phyloP scores from a whole-genome alignment of 2,113 vertebrate species.

The Dasypus novemcinctus region DNA sequence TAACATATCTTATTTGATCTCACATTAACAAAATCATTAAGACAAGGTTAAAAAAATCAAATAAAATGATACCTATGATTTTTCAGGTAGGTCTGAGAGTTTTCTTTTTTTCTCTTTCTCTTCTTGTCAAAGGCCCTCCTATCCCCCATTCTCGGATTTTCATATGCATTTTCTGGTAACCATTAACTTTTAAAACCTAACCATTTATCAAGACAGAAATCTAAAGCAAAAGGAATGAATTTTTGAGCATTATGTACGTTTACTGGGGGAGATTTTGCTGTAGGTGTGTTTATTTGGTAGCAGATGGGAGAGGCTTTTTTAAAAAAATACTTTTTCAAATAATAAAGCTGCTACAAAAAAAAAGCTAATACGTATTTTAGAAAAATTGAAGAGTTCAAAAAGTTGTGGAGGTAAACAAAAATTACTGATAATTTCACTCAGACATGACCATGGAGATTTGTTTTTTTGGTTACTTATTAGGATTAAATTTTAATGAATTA shows the following conservation, averaged over 20 bases:
- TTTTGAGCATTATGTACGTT: not conserved
- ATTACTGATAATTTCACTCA: not conserved
- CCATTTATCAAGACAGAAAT: not conserved
- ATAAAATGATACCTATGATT: too few species aligned
- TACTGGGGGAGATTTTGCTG: not conserved
- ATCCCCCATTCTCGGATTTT: too few species aligned
- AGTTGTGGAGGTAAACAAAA: not conserved
- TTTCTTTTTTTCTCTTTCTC: not conserved
- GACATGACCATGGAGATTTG: fast-evolving
- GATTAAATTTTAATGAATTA: not conserved
- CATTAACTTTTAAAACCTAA: not conserved
- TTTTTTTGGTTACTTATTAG: not conserved
- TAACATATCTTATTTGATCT: not conserved
- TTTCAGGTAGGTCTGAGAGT: too few species aligned
- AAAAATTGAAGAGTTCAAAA: not conserved
- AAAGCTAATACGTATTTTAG: not conserved
- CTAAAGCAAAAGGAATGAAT: not conserved
- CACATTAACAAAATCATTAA: not conserved
- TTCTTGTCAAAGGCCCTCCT: not conserved
- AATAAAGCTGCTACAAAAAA: too few species aligned
- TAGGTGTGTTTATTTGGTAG: not conserved
- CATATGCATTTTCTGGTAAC: fast-evolving
- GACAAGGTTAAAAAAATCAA: not conserved
- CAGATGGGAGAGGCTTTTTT: not conserved
- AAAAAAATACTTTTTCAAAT: not conserved